Evolutionary conservation across 2,797 vertebrate species (phyloP).

Genomic region (Discoglossus pictus): DNA sequence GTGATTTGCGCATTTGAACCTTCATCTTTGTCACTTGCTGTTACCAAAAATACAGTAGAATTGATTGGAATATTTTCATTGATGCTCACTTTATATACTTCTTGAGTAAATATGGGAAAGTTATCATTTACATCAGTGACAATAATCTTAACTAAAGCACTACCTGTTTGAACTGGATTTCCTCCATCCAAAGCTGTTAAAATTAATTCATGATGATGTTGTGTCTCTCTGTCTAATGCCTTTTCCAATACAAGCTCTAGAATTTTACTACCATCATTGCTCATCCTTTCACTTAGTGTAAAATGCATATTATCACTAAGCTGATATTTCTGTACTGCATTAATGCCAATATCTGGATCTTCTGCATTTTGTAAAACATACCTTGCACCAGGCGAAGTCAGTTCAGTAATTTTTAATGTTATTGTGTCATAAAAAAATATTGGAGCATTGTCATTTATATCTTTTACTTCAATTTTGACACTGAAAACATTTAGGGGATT

Average conservation of each 20-base stretch:
- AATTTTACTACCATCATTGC: conserved; percentile 33
- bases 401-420: conserved; percentile 55
- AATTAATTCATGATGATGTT: conserved; percentile 27
- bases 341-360: conserved; percentile 61
- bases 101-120: conserved; percentile 41
- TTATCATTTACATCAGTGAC: conserved; percentile 52
- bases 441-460: conserved; percentile 51
- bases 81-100: conserved; percentile 30
- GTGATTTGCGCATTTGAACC: conserved; percentile 38
- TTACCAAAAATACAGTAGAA: conserved; percentile 18
- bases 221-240: conserved; percentile 44
- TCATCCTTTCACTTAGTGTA: conserved; percentile 40
- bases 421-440: conserved; percentile 22
- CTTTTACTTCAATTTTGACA: conserved; percentile 55
- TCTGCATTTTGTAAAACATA: conserved; percentile 59
- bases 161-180: conserved; percentile 32
- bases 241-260: conserved; percentile 39
- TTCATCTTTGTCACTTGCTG: conserved; percentile 39
- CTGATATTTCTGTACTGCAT: conserved; percentile 55
- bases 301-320: conserved; percentile 54
- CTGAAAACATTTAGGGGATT: conserved; percentile 56
- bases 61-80: conserved; percentile 33
- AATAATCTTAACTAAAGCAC: conserved; percentile 20
- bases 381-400: conserved; percentile 54
- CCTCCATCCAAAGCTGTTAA: conserved; percentile 49